Percentiles rank a stretch among this genome's conserved stretches.
These are phyloP conservation scores for Melieria picta DNA, from an alignment of 2,888 invertebrate species.

Conservation along the genomic window DNA sequence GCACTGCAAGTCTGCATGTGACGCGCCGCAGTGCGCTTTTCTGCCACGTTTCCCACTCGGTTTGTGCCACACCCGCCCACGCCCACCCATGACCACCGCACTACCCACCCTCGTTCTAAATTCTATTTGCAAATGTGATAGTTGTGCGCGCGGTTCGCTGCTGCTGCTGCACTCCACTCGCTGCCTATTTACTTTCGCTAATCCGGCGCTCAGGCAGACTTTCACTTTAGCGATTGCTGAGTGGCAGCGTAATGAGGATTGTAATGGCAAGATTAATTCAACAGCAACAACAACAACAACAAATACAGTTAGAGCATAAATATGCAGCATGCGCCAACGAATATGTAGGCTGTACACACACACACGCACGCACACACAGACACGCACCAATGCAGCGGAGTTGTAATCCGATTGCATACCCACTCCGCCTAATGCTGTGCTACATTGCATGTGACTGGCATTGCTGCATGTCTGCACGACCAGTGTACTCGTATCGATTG, in stretches of 20 bases:
- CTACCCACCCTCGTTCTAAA: slow-evolving; percentile 12
- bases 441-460: background rate
- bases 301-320: background rate
- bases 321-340: background rate
- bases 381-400: background rate
- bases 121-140: slow-evolving; percentile 14
- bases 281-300: slow-evolving; percentile 12
- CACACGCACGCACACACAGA: no score
- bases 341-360: no score
- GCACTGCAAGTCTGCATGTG: background rate
- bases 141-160: background rate
- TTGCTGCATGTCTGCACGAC: background rate
- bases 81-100: no score
- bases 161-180: no score
- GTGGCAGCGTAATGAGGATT: slow-evolving; percentile 31
- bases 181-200: slow-evolving; percentile 19
- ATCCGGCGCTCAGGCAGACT: background rate
- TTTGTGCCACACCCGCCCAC: background rate
- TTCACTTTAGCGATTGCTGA: slow-evolving; percentile 1
- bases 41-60: background rate
- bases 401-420: slow-evolving; percentile 24
- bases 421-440: background rate
- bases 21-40: background rate
- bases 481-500: background rate
- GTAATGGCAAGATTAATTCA: slow-evolving; percentile 30